Evolutionary conservation across 2,797 vertebrate species (phyloP).

Genomic region (Poecilia picta): DNA sequence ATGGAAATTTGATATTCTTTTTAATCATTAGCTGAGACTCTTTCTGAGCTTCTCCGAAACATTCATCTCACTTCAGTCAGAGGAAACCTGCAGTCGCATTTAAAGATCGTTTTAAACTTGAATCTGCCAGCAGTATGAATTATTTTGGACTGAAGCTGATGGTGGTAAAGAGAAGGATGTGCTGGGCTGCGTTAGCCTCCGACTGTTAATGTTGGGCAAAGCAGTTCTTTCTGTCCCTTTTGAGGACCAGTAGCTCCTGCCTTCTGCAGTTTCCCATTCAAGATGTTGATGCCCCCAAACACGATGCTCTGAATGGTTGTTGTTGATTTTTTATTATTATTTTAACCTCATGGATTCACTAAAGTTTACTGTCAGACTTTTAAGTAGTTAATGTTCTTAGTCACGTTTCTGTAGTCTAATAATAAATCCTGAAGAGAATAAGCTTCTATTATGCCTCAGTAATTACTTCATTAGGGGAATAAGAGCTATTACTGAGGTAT

Average conservation of each 20-base stretch:
- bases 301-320: not conserved
- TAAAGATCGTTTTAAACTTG: not conserved
- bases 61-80: not conserved
- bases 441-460: constrained; percentile 22
- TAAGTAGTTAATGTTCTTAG: constrained; percentile 1
- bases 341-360: not conserved
- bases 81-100: not conserved
- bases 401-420: constrained; percentile 14
- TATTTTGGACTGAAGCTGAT: not conserved
- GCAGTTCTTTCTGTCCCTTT: not conserved
- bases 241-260: not conserved
- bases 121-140: not conserved
- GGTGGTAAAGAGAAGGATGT: not conserved
- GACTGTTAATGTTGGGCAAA: not conserved
- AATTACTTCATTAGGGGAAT: constrained; percentile 59
- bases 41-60: not conserved
- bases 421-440: constrained; percentile 16
- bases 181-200: not conserved
- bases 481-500: constrained; percentile 49
- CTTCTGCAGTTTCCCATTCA: not conserved
- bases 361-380: constrained; percentile 11
- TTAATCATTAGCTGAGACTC: not conserved
- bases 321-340: not conserved
- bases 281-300: not conserved
- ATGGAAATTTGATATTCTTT: not conserved